These are phyloP conservation scores for Smutsia gigantea DNA, from an alignment of 2,797 vertebrate genomes.

Conservation along the genomic window DNA sequence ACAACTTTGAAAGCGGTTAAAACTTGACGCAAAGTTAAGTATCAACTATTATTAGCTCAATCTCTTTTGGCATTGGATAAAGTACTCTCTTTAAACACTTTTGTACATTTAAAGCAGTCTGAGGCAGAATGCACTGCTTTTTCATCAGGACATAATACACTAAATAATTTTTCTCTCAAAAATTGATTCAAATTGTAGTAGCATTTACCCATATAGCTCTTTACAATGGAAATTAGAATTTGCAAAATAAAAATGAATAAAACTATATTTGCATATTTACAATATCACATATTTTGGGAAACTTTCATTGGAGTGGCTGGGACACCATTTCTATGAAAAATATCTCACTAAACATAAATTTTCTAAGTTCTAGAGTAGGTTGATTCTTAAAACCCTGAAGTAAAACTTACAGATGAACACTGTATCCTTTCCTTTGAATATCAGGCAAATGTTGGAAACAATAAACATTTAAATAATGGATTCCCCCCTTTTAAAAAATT, in stretches of 20 bases:
- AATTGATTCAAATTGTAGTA: slow-evolving; percentile 40
- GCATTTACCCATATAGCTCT: neutral
- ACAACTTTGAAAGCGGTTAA: slow-evolving; percentile 25
- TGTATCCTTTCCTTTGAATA: slow-evolving; percentile 14
- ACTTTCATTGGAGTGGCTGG: neutral
- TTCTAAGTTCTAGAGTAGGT: neutral
- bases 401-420: slow-evolving; percentile 42
- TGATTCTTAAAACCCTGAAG: slow-evolving; percentile 53
- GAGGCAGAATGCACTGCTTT: slow-evolving; percentile 9
- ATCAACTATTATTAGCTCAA: neutral
- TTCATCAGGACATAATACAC: slow-evolving; percentile 13
- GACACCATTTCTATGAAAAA: slow-evolving; percentile 25
- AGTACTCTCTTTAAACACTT: slow-evolving; percentile 31
- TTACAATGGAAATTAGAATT: slow-evolving; percentile 29
- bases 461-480: slow-evolving; percentile 71
- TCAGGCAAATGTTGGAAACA: slow-evolving; percentile 64
- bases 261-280: slow-evolving; percentile 40
- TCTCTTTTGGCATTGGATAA: slow-evolving; percentile 42
- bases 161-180: neutral
- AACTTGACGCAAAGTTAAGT: slow-evolving; percentile 40
- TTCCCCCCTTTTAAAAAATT: slow-evolving; percentile 31
- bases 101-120: neutral
- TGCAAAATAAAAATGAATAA: slow-evolving; percentile 34
- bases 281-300: neutral
- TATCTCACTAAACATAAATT: slow-evolving; percentile 37